Conservation (phyloP, 2,797 vertebrate genomes). For the Hippoglossus hippoglossus region DNA sequence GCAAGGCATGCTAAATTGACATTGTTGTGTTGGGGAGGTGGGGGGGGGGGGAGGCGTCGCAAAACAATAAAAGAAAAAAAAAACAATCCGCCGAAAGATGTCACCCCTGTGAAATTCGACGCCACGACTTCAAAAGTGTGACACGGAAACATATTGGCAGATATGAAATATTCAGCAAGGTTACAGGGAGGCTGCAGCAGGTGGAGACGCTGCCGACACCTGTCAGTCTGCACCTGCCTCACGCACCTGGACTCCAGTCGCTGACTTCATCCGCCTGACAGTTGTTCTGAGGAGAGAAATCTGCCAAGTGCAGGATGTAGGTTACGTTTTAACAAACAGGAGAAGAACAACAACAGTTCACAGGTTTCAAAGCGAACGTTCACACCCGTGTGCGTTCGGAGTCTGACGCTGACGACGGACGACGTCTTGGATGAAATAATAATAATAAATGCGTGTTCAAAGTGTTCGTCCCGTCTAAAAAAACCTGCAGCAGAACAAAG, state of each 20-base stretch:
- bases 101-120: constrained; percentile 52
- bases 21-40: constrained; percentile 38
- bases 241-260: constrained; percentile 40
- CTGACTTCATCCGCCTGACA: constrained; percentile 48
- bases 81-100: constrained; percentile 39
- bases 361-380: constrained; percentile 20
- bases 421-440: background rate
- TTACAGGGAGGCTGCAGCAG: constrained; percentile 60
- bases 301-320: constrained; percentile 27
- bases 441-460: too few species aligned
- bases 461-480: too few species aligned
- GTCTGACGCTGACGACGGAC: constrained; percentile 3
- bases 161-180: constrained; percentile 74
- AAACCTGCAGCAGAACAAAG: background rate
- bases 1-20: constrained; percentile 69
- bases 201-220: constrained; percentile 54
- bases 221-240: constrained; percentile 47
- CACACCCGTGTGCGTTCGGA: background rate
- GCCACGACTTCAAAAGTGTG: constrained; percentile 64
- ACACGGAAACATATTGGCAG: constrained; percentile 66
- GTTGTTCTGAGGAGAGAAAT: constrained; percentile 19
- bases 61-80: constrained; percentile 65
- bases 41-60: constrained; percentile 3
- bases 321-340: constrained; percentile 31
- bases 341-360: constrained; percentile 17